Conservation (phyloP, 2,113 vertebrate species). For the Trichomycterus rosablanca region DNA sequence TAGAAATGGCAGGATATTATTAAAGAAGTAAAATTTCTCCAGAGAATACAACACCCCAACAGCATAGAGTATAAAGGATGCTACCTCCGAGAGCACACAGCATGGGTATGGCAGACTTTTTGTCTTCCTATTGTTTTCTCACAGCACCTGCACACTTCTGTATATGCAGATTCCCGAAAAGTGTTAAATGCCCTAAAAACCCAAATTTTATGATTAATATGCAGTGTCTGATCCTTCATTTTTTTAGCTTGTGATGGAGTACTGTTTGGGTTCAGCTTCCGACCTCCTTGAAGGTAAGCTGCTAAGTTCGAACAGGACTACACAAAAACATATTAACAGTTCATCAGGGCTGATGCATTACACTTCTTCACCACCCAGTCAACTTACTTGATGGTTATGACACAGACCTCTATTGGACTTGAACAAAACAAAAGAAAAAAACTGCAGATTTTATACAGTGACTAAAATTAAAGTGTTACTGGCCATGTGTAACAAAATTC, state of each 20-base stretch:
- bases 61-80: slow-evolving; percentile 99
- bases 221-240: slow-evolving; percentile 15
- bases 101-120: slow-evolving; percentile 80
- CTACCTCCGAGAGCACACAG: slow-evolving; percentile 96
- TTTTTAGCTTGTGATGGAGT: slow-evolving; percentile 86
- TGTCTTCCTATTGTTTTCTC: neutral
- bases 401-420: no score
- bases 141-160: slow-evolving; percentile 35
- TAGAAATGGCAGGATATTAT: slow-evolving; percentile 99
- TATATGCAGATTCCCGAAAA: no score
- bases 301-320: neutral
- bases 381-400: no score
- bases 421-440: no score
- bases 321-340: no score
- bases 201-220: no score
- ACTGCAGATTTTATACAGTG: no score
- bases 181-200: no score
- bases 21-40: slow-evolving; percentile 98
- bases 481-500: no score
- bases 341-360: no score
- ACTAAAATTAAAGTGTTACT: no score
- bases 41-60: slow-evolving; percentile 96
- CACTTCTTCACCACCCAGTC: no score
- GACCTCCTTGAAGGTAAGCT: slow-evolving; percentile 86
- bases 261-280: slow-evolving; percentile 88